phyloP scores from a whole-genome alignment of 1,140 invertebrate species.

The Marisa cornuarietis region DNA sequence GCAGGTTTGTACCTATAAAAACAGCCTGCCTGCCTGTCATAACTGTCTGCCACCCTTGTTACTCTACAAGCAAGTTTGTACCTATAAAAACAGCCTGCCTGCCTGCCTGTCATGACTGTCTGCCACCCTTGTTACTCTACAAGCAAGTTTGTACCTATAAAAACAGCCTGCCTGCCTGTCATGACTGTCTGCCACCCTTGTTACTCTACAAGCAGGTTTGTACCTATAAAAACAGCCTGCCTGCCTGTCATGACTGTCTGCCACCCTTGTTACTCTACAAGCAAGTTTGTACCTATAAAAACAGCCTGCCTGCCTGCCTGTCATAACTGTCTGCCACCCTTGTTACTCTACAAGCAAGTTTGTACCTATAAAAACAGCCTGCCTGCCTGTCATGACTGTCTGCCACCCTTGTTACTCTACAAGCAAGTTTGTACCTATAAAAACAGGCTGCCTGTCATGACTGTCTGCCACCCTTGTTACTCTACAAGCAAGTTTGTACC shows the following conservation, averaged over 20 bases:
- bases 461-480: no score
- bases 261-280: slow-evolving; percentile 61
- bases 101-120: not conserved
- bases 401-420: slow-evolving; percentile 48
- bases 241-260: not conserved
- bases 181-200: no score
- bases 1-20: no score
- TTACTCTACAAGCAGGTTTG: not conserved
- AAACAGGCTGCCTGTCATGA: no score
- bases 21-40: no score
- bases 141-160: slow-evolving; percentile 41
- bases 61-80: not conserved
- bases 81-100: not conserved
- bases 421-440: slow-evolving; percentile 41
- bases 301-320: no score
- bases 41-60: no score
- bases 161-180: no score
- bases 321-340: no score
- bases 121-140: slow-evolving; percentile 48
- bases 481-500: not conserved
- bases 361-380: not conserved
- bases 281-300: no score
- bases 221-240: not conserved
- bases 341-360: not conserved
- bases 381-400: not conserved